These are phyloP conservation scores for Gonioctena quinquepunctata DNA, from an alignment of 1,140 invertebrate species.

Conservation along the genomic window DNA sequence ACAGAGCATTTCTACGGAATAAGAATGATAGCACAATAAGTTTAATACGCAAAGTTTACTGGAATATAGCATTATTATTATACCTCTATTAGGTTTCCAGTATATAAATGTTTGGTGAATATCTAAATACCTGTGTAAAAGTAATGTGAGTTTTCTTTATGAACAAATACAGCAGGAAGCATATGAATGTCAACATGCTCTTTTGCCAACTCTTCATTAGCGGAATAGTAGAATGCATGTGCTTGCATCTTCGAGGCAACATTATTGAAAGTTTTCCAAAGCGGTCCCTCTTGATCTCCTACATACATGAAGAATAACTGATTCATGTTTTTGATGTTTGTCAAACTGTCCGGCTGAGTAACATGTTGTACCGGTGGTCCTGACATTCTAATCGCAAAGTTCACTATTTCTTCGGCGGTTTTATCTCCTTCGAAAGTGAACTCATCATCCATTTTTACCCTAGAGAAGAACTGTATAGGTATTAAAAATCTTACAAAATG, in stretches of 20 bases:
- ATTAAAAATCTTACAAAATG: not conserved
- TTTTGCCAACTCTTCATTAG: slow-evolving; percentile 67
- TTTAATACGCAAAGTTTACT: too few relatives aligned
- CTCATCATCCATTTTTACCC: slow-evolving; percentile 82
- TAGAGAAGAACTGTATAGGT: slow-evolving; percentile 54
- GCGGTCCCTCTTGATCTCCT: slow-evolving; percentile 70
- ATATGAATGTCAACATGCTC: slow-evolving; percentile 70
- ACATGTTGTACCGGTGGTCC: slow-evolving; percentile 85
- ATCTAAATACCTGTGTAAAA: slow-evolving; percentile 74
- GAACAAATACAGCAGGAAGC: slow-evolving; percentile 77
- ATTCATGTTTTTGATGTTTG: slow-evolving; percentile 73
- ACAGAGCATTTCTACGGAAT: too few relatives aligned
- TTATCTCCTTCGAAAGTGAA: slow-evolving; percentile 89
- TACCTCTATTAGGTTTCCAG: too few relatives aligned
- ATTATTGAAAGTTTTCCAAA: slow-evolving; percentile 80
- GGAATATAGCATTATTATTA: too few relatives aligned
- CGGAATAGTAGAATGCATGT: slow-evolving; percentile 84
- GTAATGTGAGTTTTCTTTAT: slow-evolving; percentile 78
- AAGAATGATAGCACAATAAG: too few relatives aligned
- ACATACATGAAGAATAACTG: slow-evolving; percentile 88
- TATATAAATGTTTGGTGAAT: too few relatives aligned
- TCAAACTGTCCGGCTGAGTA: slow-evolving; percentile 76
- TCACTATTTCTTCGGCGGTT: slow-evolving; percentile 87
- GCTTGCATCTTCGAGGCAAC: slow-evolving; percentile 80
- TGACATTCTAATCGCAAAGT: slow-evolving; percentile 88